Evolutionary conservation across 2,113 vertebrate genomes (phyloP), one percentile per base, ranked within the genome.

Genomic region (Macquaria ambigua): DNA sequence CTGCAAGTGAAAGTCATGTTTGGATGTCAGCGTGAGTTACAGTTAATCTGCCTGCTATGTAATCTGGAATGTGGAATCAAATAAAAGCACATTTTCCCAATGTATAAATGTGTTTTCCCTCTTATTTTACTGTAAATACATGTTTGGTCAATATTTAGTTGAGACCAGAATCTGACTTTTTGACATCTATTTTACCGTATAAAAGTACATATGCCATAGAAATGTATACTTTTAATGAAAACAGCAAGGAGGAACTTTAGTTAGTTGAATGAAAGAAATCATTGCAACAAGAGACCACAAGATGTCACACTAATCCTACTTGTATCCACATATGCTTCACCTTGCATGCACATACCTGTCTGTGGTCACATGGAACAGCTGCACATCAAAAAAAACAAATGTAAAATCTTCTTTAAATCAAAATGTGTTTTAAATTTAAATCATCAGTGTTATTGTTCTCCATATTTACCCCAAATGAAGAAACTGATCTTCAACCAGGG

Each of bases 231-330:
- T 52, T 18, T 52, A 52, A 48, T 48, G 12, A 48, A 15, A 4
- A 14, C 43, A 46, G 28, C 28, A 31, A 31, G 28, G 28, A 31
- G 28, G 28, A 31, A 31, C 2, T 1, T 31, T 1, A 31, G 28
- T 31, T 31, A 31, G 28, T 31, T 31, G 28, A 31, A 77, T 20
- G 2, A 37, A 58, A 21, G 5, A 20, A n/a, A 37, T 61, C 0
- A n/a, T 5, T 87, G 64, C 59, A 59, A 12, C 58, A 71, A 66
- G 1, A 1, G 0, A 43, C 76, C 85, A 83, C 79, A 74, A 77
- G 85, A 48, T 61, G 89, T 80, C 73, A 0, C 5, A 11, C 39
- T 83, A 25, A 34, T 37, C 11, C 39, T 20, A 2, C 61, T 20
- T 37, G 77, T 23, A 20, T 9, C 53, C 66, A 34, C n/a, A 20